Base-by-base conservation (phyloP, 92 coral and sea anemone genomes). In the Actinostola sp. region DNA sequence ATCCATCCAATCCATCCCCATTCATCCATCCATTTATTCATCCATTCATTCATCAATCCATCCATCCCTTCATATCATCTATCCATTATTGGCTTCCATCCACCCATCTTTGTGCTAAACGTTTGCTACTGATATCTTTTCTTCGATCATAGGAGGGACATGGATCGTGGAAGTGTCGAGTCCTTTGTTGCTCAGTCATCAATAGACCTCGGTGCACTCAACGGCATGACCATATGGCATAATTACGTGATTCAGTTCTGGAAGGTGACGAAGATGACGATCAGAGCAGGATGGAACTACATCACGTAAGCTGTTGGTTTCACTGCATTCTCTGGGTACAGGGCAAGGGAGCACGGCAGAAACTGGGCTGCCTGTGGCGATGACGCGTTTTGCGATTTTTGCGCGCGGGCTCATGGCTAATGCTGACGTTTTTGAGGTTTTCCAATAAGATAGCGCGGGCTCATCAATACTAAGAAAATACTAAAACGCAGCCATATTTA, bases 201-300 rank as follows among this genome's bases (percentile, higher is more conserved):
- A n/a, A 21, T 1, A 15, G 56, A 72, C 50, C 56, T 72, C 11
- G 78, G 78, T 30, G 53, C 16, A 38, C 67, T 72, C n/a, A 64
- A n/a, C 16, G 36, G 57, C 1, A 60, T 72, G 19, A 38, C 54
- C 14, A 43, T 72, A 12, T 72, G 67, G 66, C 78, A 72, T 59
- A 35, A 35, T 26, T 68, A 72, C 57, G 36, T 58, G 35, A 30
- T 32, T 54, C 55, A 72, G 42, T 41, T 44, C 2, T 72, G 78
- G 78, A 72, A 72, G 58, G 78, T 72, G 11, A 34, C 42, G 16
- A 72, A 72, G 48, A 60, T 72, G 52, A 59, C 20, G 10, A 63
- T 72, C 67, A 72, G 78, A 31, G 13, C 78, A n/a, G 78, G 78
- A 36, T 72, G 78, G 78, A 44, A 27, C 14, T 23, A 59, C 29